Percentiles rank a stretch among this genome's conserved stretches.
These are phyloP conservation scores for Nixonia krombeini DNA, from an alignment of 1,140 invertebrate genomes.

Conservation along the genomic window DNA sequence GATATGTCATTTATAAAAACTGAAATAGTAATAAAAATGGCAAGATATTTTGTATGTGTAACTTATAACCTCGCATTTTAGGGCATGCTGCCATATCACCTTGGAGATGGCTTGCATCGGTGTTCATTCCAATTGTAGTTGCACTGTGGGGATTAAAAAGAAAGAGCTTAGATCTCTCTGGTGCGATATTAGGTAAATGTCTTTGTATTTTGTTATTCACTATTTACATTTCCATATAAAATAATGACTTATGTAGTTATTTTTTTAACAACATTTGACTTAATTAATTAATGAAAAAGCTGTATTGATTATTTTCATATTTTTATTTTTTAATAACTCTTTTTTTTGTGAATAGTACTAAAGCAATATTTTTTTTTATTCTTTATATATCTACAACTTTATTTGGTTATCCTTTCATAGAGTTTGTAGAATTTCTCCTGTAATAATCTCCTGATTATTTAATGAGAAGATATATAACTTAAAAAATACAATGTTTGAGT, in stretches of 20 bases:
- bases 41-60: too few species aligned
- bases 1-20: too few species aligned
- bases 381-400: too few species aligned
- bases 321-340: neutral
- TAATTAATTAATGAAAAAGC: neutral
- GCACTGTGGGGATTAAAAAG: constrained; percentile 77
- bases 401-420: too few species aligned
- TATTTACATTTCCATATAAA: neutral
- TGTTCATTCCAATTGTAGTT: constrained; percentile 79
- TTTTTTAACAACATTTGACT: neutral
- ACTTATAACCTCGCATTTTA: too few species aligned
- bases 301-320: neutral
- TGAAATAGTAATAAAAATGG: too few species aligned
- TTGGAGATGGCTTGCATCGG: constrained; percentile 80
- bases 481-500: too few species aligned
- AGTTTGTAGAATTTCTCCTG: too few species aligned
- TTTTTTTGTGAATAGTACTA: neutral
- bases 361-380: too few species aligned
- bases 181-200: constrained; percentile 78
- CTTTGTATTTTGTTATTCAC: neutral
- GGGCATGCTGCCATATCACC: constrained; percentile 79
- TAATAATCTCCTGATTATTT: too few species aligned
- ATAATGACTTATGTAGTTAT: neutral
- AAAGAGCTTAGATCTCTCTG: constrained; percentile 79
- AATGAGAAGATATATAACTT: too few species aligned